Percentiles rank a stretch among this genome's conserved stretches.
These are phyloP conservation scores for Drosophila dives DNA, from an alignment of 2,888 invertebrate genomes.

Conservation along the genomic window DNA sequence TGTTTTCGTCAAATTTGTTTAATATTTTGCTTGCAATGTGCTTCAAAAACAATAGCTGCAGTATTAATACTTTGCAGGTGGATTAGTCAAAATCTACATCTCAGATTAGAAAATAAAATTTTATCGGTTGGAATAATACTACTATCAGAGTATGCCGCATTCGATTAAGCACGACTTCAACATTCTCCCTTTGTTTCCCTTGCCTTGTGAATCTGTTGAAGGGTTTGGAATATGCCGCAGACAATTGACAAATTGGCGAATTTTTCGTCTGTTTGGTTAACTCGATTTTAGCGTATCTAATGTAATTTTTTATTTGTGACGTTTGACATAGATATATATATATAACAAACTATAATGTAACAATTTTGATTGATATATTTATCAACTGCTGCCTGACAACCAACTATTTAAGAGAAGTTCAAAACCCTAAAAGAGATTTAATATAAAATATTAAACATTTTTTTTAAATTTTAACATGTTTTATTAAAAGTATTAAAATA, in stretches of 20 bases:
- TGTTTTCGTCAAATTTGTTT: background rate
- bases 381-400: background rate
- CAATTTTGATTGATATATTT: background rate
- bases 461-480: background rate
- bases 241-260: conserved; percentile 22
- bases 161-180: background rate
- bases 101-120: background rate
- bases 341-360: background rate
- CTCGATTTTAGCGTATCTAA: conserved; percentile 34
- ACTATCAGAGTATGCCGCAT: background rate
- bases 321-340: conserved; percentile 1
- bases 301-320: conserved; percentile 58
- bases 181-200: background rate
- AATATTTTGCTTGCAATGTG: background rate
- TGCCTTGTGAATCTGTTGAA: conserved; percentile 6
- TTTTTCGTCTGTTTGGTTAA: conserved; percentile 1
- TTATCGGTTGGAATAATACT: background rate
- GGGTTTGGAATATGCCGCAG: conserved; percentile 42
- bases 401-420: too few species aligned
- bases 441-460: background rate
- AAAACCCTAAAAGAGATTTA: background rate
- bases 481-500: background rate
- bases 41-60: background rate
- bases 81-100: background rate
- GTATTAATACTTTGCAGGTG: background rate